Base-by-base conservation (phyloP, 2,888 invertebrate species). In the Lithophane semibrunnea region DNA sequence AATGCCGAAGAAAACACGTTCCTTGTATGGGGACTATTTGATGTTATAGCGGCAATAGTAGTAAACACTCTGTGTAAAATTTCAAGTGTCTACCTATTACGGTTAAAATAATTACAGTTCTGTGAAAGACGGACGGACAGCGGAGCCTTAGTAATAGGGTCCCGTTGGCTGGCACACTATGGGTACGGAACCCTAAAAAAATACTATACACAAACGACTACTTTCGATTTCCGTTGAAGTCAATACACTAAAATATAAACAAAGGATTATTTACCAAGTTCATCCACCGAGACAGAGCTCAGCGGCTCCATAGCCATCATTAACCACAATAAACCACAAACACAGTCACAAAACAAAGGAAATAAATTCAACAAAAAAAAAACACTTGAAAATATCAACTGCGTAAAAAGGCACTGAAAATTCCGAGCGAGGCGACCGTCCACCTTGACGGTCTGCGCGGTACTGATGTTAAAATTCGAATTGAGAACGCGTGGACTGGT, bases 401-500 rank as follows among this genome's bases (percentile, higher is more conserved):
- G 87, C 87, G 87, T 87, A 83, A 74, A 72, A 82, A 47, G 58
- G 58, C 70, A 76, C 70, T 64, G 5, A 56, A n/a, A 44, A 54
- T 0, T 44, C 24, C 49, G 60, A n/a, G 66, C 47, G 68, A 70
- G 16, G 65, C 94, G 93, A 89, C 88, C 85, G 80, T 73, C 71
- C 94, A 88, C 91, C 88, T 79, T 90, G 92, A 91, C 89, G 91
- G 92, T 87, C 85, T 73, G 73, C 85, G 83, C 90, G 77, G 82
- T 83, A 96, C 95, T 95, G 94, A 86, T 79, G 73, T 69, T 68
- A 73, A 85, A 86, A 84, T 91, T 77, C 91, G 89, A 93, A 92
- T 92, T 90, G 92, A 92, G 93, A 94, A 93, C 91, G 88, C 86
- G 74, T 77, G 89, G 86, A 74, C 70, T 73, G 65, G 79, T 68